Evolutionary conservation across 2,797 vertebrate species (phyloP).

Genomic region (Coreius guichenoti): DNA sequence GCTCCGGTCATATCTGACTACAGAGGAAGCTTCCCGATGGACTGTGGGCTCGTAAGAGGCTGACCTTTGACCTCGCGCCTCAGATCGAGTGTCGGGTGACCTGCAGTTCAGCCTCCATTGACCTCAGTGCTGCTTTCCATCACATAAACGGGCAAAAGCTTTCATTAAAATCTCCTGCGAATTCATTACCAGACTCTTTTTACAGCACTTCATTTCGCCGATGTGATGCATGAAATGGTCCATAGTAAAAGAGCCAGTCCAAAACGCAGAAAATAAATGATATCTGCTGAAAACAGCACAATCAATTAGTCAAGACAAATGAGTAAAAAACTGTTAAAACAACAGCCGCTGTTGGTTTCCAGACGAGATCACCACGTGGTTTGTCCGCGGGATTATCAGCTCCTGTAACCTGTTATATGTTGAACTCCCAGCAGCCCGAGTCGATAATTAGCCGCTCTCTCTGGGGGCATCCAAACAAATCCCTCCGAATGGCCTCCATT

Average conservation of each 20-base stretch:
- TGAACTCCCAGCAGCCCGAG: constrained; percentile 75
- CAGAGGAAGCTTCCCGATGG: neutral
- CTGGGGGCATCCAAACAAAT: constrained; percentile 73
- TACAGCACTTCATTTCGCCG: constrained; percentile 54
- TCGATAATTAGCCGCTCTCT: constrained; percentile 77
- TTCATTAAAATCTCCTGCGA: constrained; percentile 72
- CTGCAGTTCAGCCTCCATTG: constrained; percentile 68
- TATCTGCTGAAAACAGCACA: constrained; percentile 7
- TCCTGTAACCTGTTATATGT: constrained; percentile 82
- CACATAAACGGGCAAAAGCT: constrained; percentile 72
- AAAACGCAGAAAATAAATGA: neutral
- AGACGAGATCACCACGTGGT: constrained; percentile 55
- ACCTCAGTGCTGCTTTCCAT: constrained; percentile 71
- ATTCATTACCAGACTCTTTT: constrained; percentile 72
- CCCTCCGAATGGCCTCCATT: constrained; percentile 73
- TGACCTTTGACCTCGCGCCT: constrained; percentile 20
- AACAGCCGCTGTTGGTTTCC: constrained; percentile 66
- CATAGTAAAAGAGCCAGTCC: constrained; percentile 20
- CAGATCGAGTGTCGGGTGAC: constrained; percentile 65
- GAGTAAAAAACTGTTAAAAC: constrained; percentile 57
- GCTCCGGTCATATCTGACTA: neutral
- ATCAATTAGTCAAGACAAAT: constrained; percentile 55
- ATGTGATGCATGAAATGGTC: constrained; percentile 39
- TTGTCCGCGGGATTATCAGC: constrained; percentile 75
- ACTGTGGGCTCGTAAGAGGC: constrained; percentile 19